A percentile compares a stretch with the other conserved stretches of the same genome.
Conservation (phyloP, 2,888 invertebrate species). For the Caenorhabditis virilis region DNA sequence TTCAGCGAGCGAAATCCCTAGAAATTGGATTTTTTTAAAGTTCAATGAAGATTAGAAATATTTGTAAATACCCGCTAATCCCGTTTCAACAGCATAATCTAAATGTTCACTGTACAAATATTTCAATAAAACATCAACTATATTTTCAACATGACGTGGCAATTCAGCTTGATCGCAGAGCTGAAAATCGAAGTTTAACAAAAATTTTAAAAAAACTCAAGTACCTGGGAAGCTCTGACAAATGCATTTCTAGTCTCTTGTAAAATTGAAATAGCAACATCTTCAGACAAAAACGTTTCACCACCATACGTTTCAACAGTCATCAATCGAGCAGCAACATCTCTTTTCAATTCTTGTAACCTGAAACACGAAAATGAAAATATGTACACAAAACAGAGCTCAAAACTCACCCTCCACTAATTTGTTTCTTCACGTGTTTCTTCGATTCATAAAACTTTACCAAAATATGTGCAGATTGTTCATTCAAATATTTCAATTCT, state of each 20-base stretch:
- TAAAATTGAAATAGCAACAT: conserved; percentile 86
- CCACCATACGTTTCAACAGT: conserved; percentile 92
- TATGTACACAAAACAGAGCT: not conserved
- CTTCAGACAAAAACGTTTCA: conserved; percentile 93
- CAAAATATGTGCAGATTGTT: conserved; percentile 79
- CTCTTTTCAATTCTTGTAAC: conserved; percentile 88
- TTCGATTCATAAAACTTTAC: conserved; percentile 87
- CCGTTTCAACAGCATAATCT: conserved; percentile 92
- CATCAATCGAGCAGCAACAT: conserved; percentile 89
- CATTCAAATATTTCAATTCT: conserved; percentile 81
- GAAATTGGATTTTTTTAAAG: no score
- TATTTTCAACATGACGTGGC: conserved; percentile 76
- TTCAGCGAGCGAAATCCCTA: conserved; percentile 74
- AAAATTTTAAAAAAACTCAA: not conserved
- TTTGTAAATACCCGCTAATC: conserved; percentile 79
- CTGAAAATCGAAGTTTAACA: conserved; percentile 69
- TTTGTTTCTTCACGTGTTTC: conserved; percentile 90
- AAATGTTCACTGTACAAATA: conserved; percentile 88
- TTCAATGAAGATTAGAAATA: no score
- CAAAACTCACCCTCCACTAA: conserved; percentile 77
- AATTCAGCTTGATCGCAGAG: conserved; percentile 80
- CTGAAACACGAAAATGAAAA: conserved; percentile 71
- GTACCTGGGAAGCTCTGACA: conserved; percentile 47
- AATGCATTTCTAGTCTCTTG: conserved; percentile 86
- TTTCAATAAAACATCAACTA: conserved; percentile 84